phyloP scores from a whole-genome alignment of 2,888 invertebrate genomes.

The Lydus trimaculatus region DNA sequence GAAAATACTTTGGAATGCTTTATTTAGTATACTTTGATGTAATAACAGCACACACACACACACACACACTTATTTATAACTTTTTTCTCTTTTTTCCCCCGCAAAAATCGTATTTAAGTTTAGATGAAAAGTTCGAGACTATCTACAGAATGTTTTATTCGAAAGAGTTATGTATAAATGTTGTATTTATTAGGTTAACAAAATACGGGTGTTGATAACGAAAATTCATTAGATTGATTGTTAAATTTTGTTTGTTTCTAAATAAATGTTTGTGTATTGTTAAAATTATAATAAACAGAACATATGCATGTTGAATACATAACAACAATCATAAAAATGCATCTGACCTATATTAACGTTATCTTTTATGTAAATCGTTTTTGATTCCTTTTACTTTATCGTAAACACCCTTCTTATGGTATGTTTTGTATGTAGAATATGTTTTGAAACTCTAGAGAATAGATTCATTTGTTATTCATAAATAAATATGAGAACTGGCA shows the following conservation, averaged over 20 bases:
- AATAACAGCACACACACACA: conserved; percentile 3
- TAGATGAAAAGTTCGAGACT: neutral
- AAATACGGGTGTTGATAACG: too few relatives aligned
- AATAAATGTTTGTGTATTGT: neutral
- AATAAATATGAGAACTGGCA: neutral
- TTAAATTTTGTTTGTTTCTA: neutral
- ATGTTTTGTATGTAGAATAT: conserved; percentile 12
- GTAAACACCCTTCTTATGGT: conserved; percentile 8
- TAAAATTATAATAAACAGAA: neutral
- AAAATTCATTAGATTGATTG: too few relatives aligned
- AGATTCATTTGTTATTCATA: conserved; percentile 11
- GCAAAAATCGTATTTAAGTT: neutral
- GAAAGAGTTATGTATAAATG: too few relatives aligned
- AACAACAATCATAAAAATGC: neutral
- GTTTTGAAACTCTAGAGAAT: conserved; percentile 15
- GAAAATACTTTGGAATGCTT: conserved; percentile 7
- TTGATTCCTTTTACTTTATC: conserved; percentile 13
- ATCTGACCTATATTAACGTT: neutral
- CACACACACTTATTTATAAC: neutral
- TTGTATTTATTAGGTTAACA: too few relatives aligned
- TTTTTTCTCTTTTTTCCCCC: neutral
- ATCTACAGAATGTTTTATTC: neutral
- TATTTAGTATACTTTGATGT: neutral
- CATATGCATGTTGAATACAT: neutral
- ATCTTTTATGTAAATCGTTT: neutral